A percentile compares a stretch with the other conserved stretches of the same genome.
These are phyloP conservation scores for Elegia similella DNA, from an alignment of 2,888 invertebrate genomes.

Conservation along the genomic window DNA sequence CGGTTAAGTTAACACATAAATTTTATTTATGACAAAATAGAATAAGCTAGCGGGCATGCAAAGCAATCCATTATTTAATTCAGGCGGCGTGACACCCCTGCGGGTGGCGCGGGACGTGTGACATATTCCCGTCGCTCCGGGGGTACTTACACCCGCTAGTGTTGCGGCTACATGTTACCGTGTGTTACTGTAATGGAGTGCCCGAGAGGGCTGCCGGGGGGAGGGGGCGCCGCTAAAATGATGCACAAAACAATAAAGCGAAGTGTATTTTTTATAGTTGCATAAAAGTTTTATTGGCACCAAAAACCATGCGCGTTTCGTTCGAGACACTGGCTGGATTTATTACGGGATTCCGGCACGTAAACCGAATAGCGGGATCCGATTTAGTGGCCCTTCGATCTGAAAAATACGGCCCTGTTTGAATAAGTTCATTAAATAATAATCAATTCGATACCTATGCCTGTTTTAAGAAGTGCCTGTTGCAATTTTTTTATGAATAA, in stretches of 20 bases:
- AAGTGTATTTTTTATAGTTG: conserved; percentile 17
- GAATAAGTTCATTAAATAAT: neutral
- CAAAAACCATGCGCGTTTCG: conserved; percentile 6
- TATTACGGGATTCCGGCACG: neutral
- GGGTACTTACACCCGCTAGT: conserved; percentile 58
- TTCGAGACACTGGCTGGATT: conserved; percentile 9
- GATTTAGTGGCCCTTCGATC: neutral
- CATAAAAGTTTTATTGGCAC: conserved; percentile 14
- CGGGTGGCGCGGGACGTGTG: conserved; percentile 50
- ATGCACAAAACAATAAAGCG: conserved; percentile 31
- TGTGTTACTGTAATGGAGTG: conserved; percentile 62
- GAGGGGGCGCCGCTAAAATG: conserved; percentile 30
- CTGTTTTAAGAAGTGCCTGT: no score
- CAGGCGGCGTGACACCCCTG: conserved; percentile 47
- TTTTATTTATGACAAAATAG: conserved; percentile 36
- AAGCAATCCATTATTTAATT: conserved; percentile 64
- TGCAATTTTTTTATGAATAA: no score
- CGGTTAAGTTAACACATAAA: conserved; percentile 25
- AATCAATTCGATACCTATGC: no score
- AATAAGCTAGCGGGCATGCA: conserved; percentile 48
- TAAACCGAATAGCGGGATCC: conserved; percentile 7
- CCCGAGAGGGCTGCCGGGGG: conserved; percentile 42
- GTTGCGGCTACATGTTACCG: conserved; percentile 53
- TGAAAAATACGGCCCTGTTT: neutral
- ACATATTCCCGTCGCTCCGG: conserved; percentile 68